These are phyloP conservation scores for Lysiphlebus fabarum DNA, from an alignment of 1,140 invertebrate genomes.

Conservation along the genomic window DNA sequence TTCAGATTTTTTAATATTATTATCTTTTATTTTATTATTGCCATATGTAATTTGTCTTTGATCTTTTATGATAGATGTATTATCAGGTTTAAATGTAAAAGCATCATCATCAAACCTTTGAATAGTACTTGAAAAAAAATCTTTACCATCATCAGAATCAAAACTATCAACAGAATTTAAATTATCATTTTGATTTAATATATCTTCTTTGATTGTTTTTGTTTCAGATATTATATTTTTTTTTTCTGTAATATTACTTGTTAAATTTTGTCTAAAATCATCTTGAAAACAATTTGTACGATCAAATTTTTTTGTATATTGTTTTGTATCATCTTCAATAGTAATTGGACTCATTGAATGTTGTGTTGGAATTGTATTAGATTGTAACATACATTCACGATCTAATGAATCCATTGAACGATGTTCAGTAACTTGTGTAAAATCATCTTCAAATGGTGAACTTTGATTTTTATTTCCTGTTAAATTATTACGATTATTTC, in stretches of 20 bases:
- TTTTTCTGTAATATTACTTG: conserved; percentile 44
- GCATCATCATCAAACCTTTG: conserved; percentile 48
- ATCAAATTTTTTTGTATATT: conserved; percentile 25
- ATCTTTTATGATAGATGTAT: conserved; percentile 49
- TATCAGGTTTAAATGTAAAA: conserved; percentile 48
- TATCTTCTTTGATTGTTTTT: conserved; percentile 46
- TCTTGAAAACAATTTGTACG: conserved; percentile 65
- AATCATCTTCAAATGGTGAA: conserved; percentile 71
- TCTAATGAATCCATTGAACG: neutral
- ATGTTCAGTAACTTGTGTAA: conserved; percentile 52
- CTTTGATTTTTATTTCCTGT: conserved; percentile 50
- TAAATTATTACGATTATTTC: conserved; percentile 49
- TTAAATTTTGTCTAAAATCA: conserved; percentile 62
- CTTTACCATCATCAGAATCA: conserved; percentile 36
- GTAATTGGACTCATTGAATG: conserved; percentile 42
- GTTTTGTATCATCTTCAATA: conserved; percentile 37
- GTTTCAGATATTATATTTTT: conserved; percentile 41
- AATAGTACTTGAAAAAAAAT: conserved; percentile 48
- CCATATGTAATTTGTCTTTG: conserved; percentile 46
- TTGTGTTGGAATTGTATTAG: conserved; percentile 35
- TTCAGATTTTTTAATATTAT: conserved; percentile 76
- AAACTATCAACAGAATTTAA: conserved; percentile 31
- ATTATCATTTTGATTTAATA: conserved; percentile 36
- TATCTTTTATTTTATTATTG: conserved; percentile 42
- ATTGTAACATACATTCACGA: conserved; percentile 8